Evolutionary conservation across 2,113 vertebrate genomes (phyloP), one percentile per base, ranked within the genome.

Genomic region (Oryctolagus cuniculus): DNA sequence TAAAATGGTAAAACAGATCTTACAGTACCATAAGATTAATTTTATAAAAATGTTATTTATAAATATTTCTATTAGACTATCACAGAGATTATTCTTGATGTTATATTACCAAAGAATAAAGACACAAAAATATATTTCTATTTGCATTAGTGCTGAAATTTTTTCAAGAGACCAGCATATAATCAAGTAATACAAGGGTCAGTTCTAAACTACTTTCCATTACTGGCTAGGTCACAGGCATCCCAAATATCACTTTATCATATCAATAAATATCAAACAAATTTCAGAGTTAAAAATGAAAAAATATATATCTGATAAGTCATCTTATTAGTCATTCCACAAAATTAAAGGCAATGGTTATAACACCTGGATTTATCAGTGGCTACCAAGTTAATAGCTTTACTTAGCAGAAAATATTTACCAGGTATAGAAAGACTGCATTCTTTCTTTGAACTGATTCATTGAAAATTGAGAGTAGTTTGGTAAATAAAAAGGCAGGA

Each of bases 381-480:
- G 81, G 74, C 78, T 95, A 86, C 53, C 89, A 83, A 94, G 95
- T 82, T 79, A 96, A 92, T 1, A 90, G 96, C 91, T 95, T 91
- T 79, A 94, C 85, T 92, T 89, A 94, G 89, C 93, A 96, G 79
- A 96, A 95, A 87, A 96, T 96, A 96, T 97, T 96, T 96, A 96
- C 83, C 93, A 96, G 91, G 95, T 84, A 92, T n/a, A 97, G 94
- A 96, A 96, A 96, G 93, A 97, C 93, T 96, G 53, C 91, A 95
- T 95, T 96, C 92, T 96, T 95, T 95, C 95, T 95, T 86, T 96
- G 88, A 96, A 96, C 5, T 95, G 91, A 94, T 85, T 93, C 88
- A 95, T 1, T 96, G 96, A 96, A 93, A 97, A 93, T 74, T 97
- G 96, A 96, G 89, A 94, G 93, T 72, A 91, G 94, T 93, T 96